A percentile compares a stretch with the other conserved stretches of the same genome.
Evolutionary conservation across 2,888 invertebrate species (phyloP).

Genomic region (Sphinx pinastri): DNA sequence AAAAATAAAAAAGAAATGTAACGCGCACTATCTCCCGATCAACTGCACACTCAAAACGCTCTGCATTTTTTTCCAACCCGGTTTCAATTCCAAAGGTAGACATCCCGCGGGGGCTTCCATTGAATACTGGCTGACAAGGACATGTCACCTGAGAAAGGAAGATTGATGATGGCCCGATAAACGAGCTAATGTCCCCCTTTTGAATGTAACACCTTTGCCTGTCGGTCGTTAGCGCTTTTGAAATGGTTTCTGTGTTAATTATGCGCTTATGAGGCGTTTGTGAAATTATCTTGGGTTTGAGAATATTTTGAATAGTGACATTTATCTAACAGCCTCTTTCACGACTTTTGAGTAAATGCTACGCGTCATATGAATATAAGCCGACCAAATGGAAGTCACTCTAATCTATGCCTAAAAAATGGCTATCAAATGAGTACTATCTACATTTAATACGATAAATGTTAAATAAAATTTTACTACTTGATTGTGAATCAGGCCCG

Average conservation of each 20-base stretch:
- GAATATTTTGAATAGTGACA: too few species aligned
- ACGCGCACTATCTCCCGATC: background rate
- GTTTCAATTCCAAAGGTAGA: slow-evolving; percentile 21
- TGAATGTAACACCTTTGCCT: slow-evolving; percentile 23
- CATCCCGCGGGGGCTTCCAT: slow-evolving; percentile 11
- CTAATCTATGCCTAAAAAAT: too few species aligned
- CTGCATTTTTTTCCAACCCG: background rate
- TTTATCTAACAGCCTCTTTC: too few species aligned
- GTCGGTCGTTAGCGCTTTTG: slow-evolving; percentile 17
- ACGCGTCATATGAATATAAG: too few species aligned
- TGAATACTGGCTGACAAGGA: slow-evolving; percentile 34
- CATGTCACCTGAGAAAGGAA: slow-evolving; percentile 36
- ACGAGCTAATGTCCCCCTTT: slow-evolving; percentile 29
- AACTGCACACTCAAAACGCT: background rate
- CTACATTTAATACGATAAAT: too few species aligned
- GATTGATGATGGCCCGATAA: slow-evolving; percentile 34
- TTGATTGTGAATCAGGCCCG: too few species aligned
- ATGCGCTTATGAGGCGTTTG: background rate
- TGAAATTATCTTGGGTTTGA: background rate
- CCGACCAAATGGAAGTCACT: too few species aligned
- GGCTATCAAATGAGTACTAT: too few species aligned
- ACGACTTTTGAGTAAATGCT: too few species aligned
- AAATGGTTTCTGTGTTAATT: slow-evolving; percentile 6
- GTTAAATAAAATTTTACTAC: too few species aligned
- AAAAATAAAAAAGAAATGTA: too few species aligned